phyloP scores from a whole-genome alignment of 2,113 vertebrate genomes.

The Nothobranchius kuhntae region DNA sequence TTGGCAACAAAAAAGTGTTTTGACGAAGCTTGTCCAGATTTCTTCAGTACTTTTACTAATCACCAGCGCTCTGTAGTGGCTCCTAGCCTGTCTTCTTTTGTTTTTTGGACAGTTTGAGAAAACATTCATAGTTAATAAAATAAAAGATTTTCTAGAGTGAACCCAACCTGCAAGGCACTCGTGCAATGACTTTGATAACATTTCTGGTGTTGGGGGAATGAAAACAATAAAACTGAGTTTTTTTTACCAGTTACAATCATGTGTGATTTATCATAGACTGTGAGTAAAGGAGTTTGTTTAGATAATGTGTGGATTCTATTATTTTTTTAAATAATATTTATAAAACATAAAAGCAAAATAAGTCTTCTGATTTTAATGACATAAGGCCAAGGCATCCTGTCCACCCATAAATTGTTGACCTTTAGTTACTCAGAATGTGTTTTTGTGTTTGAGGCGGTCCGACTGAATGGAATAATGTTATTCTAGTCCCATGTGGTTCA shows the following conservation, averaged over 20 bases:
- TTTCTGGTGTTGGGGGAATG: slow-evolving; percentile 14
- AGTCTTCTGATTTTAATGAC: slow-evolving; percentile 9
- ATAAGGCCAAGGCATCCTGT: not conserved
- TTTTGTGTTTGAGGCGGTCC: not conserved
- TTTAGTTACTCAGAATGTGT: not conserved
- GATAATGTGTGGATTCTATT: slow-evolving; percentile 26
- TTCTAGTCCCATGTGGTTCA: slow-evolving; percentile 26
- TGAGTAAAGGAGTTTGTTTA: slow-evolving; percentile 44
- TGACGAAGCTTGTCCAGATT: not conserved
- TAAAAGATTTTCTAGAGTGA: not conserved
- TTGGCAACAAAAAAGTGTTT: not conserved
- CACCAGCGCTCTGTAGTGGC: slow-evolving; percentile 15
- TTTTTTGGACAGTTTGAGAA: too few species aligned
- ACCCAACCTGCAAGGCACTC: not conserved
- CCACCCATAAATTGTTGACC: not conserved
- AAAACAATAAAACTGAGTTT: slow-evolving; percentile 16
- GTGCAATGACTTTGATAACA: slow-evolving; percentile 19
- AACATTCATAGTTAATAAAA: too few species aligned
- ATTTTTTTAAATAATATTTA: slow-evolving; percentile 6
- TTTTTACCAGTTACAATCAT: slow-evolving; percentile 28
- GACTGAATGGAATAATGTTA: slow-evolving; percentile 1
- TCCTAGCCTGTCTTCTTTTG: slow-evolving; percentile 16
- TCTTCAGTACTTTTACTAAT: slow-evolving; percentile 14
- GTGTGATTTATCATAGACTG: slow-evolving; percentile 34
- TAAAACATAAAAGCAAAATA: not conserved